A percentile compares a stretch with the other conserved stretches of the same genome.
Conservation (phyloP, 1,140 invertebrate genomes). For the Orchestia grillus region DNA sequence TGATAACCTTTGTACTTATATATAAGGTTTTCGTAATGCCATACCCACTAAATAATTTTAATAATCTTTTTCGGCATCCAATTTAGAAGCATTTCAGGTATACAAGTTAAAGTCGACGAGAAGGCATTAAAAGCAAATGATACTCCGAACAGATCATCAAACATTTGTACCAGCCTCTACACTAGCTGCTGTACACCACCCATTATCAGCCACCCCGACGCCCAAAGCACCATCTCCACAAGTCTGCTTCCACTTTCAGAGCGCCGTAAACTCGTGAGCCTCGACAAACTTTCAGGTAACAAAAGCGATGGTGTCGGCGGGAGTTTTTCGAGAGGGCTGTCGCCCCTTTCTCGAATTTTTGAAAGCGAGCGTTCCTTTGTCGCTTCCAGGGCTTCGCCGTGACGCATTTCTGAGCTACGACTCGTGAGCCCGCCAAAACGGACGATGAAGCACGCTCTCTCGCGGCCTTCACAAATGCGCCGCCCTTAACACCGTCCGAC, state of each 20-base stretch:
- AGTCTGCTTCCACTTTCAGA: background rate
- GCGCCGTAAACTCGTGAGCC: background rate
- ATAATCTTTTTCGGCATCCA: background rate
- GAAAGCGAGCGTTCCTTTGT: background rate
- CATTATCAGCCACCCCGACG: no score
- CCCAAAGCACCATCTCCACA: background rate
- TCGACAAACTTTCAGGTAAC: conserved; percentile 46
- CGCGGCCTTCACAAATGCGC: background rate
- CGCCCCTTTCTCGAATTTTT: conserved; percentile 1
- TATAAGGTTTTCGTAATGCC: background rate
- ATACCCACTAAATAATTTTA: background rate
- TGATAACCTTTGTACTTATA: no score
- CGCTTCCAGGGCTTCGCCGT: background rate
- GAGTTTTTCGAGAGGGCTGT: conserved; percentile 43
- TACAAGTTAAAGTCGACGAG: background rate
- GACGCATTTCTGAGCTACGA: background rate
- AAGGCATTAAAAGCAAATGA: background rate
- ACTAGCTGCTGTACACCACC: background rate
- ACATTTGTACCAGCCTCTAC: background rate
- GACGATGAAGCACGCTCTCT: background rate
- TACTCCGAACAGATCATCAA: background rate
- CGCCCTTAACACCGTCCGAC: background rate
- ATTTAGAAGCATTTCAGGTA: no score
- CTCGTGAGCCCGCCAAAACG: background rate
- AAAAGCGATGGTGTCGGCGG: conserved; percentile 34